A percentile compares a stretch with the other conserved stretches of the same genome.
Evolutionary conservation across 2,888 invertebrate genomes (phyloP).

Genomic region (Hecatera dysodea): DNA sequence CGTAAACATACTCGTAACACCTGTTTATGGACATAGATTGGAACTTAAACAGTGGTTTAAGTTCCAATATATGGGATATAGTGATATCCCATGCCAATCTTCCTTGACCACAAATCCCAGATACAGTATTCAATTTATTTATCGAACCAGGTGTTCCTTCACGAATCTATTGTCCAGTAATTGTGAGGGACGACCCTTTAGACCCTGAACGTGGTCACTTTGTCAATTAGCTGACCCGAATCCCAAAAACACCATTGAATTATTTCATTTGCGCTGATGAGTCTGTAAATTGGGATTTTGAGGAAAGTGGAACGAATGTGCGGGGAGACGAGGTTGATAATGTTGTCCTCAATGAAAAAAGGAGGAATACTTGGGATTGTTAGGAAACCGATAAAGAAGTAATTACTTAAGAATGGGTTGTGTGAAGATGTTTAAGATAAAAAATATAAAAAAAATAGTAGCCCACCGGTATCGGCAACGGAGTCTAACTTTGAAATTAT

Average conservation of each 20-base stretch:
- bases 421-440: too few relatives aligned
- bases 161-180: conserved; percentile 55
- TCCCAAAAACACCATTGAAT: conserved; percentile 50
- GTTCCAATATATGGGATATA: too few relatives aligned
- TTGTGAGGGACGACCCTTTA: conserved; percentile 43
- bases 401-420: not conserved
- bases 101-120: conserved; percentile 11
- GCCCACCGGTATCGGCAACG: too few relatives aligned
- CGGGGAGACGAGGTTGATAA: not conserved
- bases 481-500: too few relatives aligned
- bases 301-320: conserved; percentile 13
- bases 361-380: not conserved
- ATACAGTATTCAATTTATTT: conserved; percentile 55
- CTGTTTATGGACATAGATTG: not conserved
- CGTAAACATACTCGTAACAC: too few relatives aligned
- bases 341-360: not conserved
- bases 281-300: conserved; percentile 39
- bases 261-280: conserved; percentile 57
- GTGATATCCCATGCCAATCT: conserved; percentile 23
- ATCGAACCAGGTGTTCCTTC: conserved; percentile 56
- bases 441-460: too few relatives aligned
- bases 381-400: not conserved
- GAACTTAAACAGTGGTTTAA: too few relatives aligned
- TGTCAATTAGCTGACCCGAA: conserved; percentile 58
- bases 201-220: conserved; percentile 57